Evolutionary conservation across 2,113 vertebrate species (phyloP).

Genomic region (Genyomyrus donnyi): DNA sequence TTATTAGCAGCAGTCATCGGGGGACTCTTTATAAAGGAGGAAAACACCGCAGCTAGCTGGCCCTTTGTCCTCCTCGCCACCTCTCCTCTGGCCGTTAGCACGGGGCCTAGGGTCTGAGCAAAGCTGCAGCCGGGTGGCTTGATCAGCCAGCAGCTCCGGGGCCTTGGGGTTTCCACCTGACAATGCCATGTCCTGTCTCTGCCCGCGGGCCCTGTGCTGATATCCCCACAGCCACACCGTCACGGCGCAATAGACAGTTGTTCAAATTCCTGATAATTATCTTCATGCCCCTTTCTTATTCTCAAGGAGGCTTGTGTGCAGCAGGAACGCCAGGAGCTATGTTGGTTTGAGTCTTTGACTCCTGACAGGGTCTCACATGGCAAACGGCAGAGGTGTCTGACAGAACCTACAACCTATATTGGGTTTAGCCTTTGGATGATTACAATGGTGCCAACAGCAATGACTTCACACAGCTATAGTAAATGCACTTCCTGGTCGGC

Average conservation of each 20-base stretch:
- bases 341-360: background rate
- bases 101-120: background rate
- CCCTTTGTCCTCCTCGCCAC: background rate
- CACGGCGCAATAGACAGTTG: background rate
- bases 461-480: background rate
- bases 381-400: background rate
- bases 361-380: background rate
- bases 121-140: background rate
- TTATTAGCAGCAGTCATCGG: background rate
- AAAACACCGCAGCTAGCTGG: background rate
- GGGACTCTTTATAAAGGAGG: background rate
- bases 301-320: background rate
- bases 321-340: background rate
- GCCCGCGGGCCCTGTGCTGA: background rate
- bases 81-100: background rate
- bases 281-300: background rate
- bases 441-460: background rate
- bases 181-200: background rate
- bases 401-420: background rate
- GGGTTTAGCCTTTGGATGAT: background rate
- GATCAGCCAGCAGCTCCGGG: background rate
- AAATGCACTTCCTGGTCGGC: background rate
- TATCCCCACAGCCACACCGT: background rate
- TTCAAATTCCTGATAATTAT: background rate
- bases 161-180: background rate